Evolutionary conservation across 2,888 invertebrate genomes (phyloP).

Genomic region (Tachystola acroxantha): DNA sequence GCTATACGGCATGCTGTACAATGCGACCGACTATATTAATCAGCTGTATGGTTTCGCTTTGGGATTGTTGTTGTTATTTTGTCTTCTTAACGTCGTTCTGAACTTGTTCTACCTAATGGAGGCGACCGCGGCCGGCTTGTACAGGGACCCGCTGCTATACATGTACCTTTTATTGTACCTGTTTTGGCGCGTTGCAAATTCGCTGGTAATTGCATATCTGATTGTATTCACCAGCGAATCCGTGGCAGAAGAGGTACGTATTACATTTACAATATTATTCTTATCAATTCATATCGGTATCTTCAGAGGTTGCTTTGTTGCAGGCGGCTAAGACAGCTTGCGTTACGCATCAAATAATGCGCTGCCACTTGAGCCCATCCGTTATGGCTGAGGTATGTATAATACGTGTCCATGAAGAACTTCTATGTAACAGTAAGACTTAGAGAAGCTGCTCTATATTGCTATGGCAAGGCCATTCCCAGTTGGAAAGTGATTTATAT

Average conservation of each 20-base stretch:
- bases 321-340: constrained; percentile 44
- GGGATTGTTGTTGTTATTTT: constrained; percentile 30
- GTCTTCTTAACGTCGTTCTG: constrained; percentile 33
- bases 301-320: constrained; percentile 19
- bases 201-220: constrained; percentile 30
- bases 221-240: constrained; percentile 38
- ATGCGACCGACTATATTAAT: constrained; percentile 27
- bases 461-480: no score
- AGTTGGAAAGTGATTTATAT: no score
- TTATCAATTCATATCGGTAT: no score
- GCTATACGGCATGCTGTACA: constrained; percentile 41
- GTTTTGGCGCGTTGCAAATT: constrained; percentile 44
- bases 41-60: constrained; percentile 37
- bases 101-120: constrained; percentile 62
- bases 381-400: constrained; percentile 42
- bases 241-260: constrained; percentile 37
- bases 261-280: background rate
- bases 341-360: constrained; percentile 47
- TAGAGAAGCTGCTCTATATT: no score
- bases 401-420: no score
- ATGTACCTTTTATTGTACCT: constrained; percentile 41
- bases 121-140: constrained; percentile 51
- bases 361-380: constrained; percentile 33
- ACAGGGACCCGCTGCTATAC: constrained; percentile 40
- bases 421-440: no score